phyloP scores from a whole-genome alignment of 1,140 invertebrate genomes.

The Pseudoatta argentina region DNA sequence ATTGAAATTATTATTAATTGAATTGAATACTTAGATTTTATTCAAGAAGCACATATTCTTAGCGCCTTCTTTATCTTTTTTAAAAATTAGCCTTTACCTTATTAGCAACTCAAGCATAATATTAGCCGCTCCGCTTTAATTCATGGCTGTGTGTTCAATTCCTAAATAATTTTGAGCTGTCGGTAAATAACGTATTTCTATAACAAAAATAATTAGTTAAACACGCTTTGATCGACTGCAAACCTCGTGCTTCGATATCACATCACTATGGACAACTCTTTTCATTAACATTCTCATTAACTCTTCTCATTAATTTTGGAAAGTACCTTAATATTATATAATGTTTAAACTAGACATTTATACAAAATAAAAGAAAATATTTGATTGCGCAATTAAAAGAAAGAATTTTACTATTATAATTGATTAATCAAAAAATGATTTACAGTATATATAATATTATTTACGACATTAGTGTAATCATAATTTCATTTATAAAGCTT shows the following conservation, averaged over 20 bases:
- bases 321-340: not conserved
- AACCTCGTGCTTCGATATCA: not conserved
- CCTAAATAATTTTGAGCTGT: not conserved
- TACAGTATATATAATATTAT: too few species aligned
- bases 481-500: not conserved
- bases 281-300: not conserved
- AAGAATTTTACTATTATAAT: too few species aligned
- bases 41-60: too few species aligned
- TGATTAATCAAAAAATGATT: too few species aligned
- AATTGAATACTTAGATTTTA: too few species aligned
- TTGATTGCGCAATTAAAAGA: too few species aligned
- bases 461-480: not conserved
- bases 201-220: conserved; percentile 31
- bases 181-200: not conserved
- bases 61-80: too few species aligned
- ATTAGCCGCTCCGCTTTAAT: conserved; percentile 15
- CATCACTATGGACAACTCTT: not conserved
- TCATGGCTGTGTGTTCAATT: not conserved
- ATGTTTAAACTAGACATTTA: not conserved
- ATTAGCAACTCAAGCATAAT: conserved; percentile 14
- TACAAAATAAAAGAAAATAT: not conserved
- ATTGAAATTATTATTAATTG: too few species aligned
- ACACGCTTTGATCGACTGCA: not conserved
- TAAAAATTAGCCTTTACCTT: not conserved
- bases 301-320: not conserved